Conservation (phyloP, 2,888 invertebrate species). For the Drosophila greeni region DNA sequence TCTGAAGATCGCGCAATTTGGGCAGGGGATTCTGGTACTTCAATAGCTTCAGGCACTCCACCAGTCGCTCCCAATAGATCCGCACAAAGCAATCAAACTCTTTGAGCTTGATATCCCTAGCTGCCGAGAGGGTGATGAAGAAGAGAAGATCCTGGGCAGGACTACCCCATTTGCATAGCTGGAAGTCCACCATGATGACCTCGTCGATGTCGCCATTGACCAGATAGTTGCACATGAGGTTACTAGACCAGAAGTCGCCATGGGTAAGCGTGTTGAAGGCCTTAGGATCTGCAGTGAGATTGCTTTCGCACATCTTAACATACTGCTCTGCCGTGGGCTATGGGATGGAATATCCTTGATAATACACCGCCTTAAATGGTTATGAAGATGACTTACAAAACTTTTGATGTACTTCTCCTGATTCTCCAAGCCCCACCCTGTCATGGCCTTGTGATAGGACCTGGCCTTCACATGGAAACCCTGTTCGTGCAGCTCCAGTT, state of each 20-base stretch:
- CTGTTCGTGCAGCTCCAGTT: neutral
- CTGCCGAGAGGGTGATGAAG: slow-evolving; percentile 63
- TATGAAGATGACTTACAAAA: slow-evolving; percentile 48
- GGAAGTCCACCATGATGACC: slow-evolving; percentile 69
- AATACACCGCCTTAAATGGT: too few relatives aligned
- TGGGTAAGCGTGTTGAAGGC: slow-evolving; percentile 73
- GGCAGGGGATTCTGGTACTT: slow-evolving; percentile 59
- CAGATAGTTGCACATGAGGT: slow-evolving; percentile 71
- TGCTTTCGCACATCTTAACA: slow-evolving; percentile 36
- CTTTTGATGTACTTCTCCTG: slow-evolving; percentile 57
- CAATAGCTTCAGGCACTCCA: slow-evolving; percentile 59
- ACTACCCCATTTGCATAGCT: slow-evolving; percentile 70
- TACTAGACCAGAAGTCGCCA: slow-evolving; percentile 76
- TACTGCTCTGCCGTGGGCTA: slow-evolving; percentile 62
- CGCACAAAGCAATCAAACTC: slow-evolving; percentile 63
- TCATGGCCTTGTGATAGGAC: slow-evolving; percentile 57
- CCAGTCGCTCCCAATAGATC: slow-evolving; percentile 64
- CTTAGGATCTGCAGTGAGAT: slow-evolving; percentile 41
- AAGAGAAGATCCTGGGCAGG: slow-evolving; percentile 68
- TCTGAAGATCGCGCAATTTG: too few relatives aligned
- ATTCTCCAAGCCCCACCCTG: slow-evolving; percentile 57
- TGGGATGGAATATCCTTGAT: neutral
- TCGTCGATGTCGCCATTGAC: slow-evolving; percentile 56
- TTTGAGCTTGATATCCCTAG: slow-evolving; percentile 52
- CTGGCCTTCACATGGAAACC: slow-evolving; percentile 16